Conservation (phyloP, 2,888 invertebrate species). For the Oasisia sp. region DNA sequence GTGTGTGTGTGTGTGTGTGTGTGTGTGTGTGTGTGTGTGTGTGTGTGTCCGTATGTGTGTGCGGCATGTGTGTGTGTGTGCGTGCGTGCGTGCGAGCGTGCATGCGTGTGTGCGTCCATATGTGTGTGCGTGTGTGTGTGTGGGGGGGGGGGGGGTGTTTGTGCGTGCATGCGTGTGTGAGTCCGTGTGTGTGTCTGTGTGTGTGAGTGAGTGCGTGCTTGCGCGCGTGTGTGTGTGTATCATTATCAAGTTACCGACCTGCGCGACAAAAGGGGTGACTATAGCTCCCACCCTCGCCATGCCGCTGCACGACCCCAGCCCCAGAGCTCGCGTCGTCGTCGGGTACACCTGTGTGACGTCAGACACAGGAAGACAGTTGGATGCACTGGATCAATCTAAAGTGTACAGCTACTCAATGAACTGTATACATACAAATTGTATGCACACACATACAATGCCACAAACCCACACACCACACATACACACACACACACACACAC, state of each 20-base stretch:
- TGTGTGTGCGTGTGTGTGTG: too few species aligned
- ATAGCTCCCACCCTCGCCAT: constrained; percentile 93
- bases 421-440: background rate
- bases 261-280: constrained; percentile 92
- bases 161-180: background rate
- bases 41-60: too few species aligned
- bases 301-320: constrained; percentile 91
- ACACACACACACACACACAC: too few species aligned
- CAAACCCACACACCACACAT: too few species aligned
- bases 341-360: constrained; percentile 77
- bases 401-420: background rate
- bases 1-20: too few species aligned
- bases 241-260: constrained; percentile 71
- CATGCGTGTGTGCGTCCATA: too few species aligned
- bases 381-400: background rate
- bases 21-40: too few species aligned
- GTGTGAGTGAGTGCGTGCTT: background rate
- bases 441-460: too few species aligned
- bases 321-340: constrained; percentile 86
- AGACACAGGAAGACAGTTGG: background rate
- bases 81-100: too few species aligned
- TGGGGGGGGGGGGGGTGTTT: too few species aligned
- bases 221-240: background rate
- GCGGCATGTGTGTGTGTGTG: too few species aligned
- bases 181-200: background rate